phyloP scores from a whole-genome alignment of 2,797 vertebrate genomes.

The Nasua narica region DNA sequence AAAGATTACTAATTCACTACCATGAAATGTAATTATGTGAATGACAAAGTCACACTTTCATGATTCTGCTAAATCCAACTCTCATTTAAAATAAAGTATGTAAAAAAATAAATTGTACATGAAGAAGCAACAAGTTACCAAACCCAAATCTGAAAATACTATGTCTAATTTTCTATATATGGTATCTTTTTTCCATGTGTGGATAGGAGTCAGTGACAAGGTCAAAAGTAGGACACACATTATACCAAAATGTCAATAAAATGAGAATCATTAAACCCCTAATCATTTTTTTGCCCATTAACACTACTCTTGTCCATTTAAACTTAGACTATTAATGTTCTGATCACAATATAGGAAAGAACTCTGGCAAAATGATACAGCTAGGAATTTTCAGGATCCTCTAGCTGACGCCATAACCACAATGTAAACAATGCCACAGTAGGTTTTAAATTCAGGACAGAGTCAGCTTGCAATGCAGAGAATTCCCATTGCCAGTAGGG shows the following conservation, averaged over 20 bases:
- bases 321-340: neutral
- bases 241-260: neutral
- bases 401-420: neutral
- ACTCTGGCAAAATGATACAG: neutral
- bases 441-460: neutral
- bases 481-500: neutral
- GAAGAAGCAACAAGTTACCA: neutral
- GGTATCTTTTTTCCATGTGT: accelerated
- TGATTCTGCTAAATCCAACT: neutral
- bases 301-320: neutral
- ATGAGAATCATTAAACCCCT: neutral
- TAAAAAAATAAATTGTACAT: neutral
- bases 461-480: neutral
- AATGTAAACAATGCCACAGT: accelerated
- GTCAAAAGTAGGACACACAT: neutral
- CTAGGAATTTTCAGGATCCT: neutral
- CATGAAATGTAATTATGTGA: neutral
- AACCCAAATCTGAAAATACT: neutral
- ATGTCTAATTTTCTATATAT: neutral
- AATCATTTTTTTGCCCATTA: neutral
- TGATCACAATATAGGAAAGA: neutral
- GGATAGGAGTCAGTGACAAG: neutral
- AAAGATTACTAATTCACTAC: neutral
- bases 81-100: neutral
- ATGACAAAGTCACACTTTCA: neutral